Evolutionary conservation across 2,113 vertebrate species (phyloP).

Genomic region (Platysternon megacephalum): DNA sequence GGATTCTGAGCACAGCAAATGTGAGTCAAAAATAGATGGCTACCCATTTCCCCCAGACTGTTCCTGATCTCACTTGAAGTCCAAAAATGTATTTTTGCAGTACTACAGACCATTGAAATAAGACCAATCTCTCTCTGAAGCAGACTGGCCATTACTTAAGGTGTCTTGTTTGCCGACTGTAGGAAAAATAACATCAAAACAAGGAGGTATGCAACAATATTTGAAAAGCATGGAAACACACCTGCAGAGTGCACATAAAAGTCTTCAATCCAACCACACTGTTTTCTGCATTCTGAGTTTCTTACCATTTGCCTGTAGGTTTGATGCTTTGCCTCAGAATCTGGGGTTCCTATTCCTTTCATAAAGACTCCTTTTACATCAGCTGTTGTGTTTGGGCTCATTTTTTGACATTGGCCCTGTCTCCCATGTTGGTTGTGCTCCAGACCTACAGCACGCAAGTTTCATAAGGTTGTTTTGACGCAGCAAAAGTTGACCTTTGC

Average conservation of each 20-base stretch:
- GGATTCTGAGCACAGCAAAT: neutral
- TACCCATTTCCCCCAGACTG: neutral
- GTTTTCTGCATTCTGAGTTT: neutral
- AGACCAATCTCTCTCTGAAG: neutral
- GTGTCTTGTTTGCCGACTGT: neutral
- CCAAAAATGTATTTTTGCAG: rapidly evolving
- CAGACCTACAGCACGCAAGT: neutral
- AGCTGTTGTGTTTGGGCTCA: neutral
- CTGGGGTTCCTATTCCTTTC: neutral
- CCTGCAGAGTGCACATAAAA: neutral
- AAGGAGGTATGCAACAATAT: neutral
- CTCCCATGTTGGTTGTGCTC: neutral
- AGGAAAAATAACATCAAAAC: neutral
- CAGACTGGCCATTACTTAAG: neutral
- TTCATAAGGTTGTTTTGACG: neutral
- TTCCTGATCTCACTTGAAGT: neutral
- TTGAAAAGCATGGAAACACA: neutral
- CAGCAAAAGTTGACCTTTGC: neutral
- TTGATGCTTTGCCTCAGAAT: neutral
- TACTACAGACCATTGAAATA: neutral
- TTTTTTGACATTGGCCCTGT: neutral
- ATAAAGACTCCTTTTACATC: slow-evolving; percentile 13
- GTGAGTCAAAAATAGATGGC: neutral
- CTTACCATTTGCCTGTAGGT: neutral
- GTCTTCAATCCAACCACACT: neutral